These are phyloP conservation scores for Pemphredon lugubris DNA, from an alignment of 2,888 invertebrate species.

Conservation along the genomic window DNA sequence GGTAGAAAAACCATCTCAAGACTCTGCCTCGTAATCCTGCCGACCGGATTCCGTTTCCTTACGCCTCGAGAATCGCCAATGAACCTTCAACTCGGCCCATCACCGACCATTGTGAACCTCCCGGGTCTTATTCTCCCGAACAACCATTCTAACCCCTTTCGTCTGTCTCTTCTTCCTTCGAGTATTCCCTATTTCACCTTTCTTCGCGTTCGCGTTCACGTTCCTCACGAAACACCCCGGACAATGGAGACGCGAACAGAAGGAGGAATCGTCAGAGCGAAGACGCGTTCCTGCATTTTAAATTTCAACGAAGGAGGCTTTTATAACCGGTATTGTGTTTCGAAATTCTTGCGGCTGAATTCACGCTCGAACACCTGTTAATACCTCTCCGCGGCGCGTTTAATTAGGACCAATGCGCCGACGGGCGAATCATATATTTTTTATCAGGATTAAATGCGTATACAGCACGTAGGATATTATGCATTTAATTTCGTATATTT, in stretches of 20 bases:
- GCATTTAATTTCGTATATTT: no score
- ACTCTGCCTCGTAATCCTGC: constrained; percentile 28
- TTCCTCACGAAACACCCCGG: constrained; percentile 39
- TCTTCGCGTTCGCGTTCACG: constrained; percentile 27
- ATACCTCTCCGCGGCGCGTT: no score
- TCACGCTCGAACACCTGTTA: background rate
- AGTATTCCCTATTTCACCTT: constrained; percentile 3
- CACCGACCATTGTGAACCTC: constrained; percentile 65
- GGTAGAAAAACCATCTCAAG: constrained; percentile 12
- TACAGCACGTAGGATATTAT: no score
- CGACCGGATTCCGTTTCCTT: constrained; percentile 54
- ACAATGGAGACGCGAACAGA: constrained; percentile 46
- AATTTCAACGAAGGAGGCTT: constrained; percentile 24
- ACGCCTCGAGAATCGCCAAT: constrained; percentile 67
- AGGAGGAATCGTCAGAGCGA: constrained; percentile 32
- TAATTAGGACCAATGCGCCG: no score
- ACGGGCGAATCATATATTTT: no score
- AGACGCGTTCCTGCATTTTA: constrained; percentile 44
- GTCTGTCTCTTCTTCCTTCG: constrained; percentile 8
- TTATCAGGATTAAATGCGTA: no score
- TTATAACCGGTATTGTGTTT: background rate
- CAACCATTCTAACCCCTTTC: constrained; percentile 18
- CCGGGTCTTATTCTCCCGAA: constrained; percentile 37
- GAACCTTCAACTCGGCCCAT: constrained; percentile 62
- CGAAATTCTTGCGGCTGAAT: background rate